phyloP scores from a whole-genome alignment of 1,140 invertebrate species.

The Brachionus asplanchnoidis region DNA sequence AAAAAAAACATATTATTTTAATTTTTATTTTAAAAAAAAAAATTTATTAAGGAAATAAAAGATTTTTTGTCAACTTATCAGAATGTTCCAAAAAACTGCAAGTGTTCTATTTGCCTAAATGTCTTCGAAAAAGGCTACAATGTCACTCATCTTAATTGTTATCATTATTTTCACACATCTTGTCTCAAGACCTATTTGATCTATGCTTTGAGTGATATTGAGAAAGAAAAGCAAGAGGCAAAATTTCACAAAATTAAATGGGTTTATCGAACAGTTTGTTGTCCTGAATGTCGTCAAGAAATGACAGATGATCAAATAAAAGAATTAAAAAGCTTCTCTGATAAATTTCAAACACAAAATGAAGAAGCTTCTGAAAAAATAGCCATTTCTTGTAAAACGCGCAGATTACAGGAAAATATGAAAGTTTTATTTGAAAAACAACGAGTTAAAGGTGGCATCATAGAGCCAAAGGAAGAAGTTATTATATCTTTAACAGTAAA shows the following conservation, averaged over 20 bases:
- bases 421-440: constrained; percentile 18
- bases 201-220: background rate
- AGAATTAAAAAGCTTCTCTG: background rate
- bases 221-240: constrained; percentile 33
- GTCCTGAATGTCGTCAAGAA: constrained; percentile 29
- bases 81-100: constrained; percentile 10
- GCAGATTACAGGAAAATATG: constrained; percentile 1
- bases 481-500: constrained; percentile 17
- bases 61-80: background rate
- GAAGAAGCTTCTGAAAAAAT: background rate
- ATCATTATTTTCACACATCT: constrained; percentile 35
- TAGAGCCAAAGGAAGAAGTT: background rate
- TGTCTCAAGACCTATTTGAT: constrained; percentile 4
- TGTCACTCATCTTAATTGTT: constrained; percentile 24
- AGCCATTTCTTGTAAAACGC: background rate
- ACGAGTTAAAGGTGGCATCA: background rate
- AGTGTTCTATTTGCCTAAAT: constrained; percentile 28
- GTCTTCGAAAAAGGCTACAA: background rate
- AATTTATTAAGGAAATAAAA: constrained; percentile 9
- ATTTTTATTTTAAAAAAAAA: background rate
- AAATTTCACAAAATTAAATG: background rate
- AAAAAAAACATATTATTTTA: background rate
- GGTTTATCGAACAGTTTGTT: background rate
- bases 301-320: background rate
- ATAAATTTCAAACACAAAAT: background rate